These are phyloP conservation scores for Ligdia adustata DNA, from an alignment of 2,888 invertebrate species.

Conservation along the genomic window DNA sequence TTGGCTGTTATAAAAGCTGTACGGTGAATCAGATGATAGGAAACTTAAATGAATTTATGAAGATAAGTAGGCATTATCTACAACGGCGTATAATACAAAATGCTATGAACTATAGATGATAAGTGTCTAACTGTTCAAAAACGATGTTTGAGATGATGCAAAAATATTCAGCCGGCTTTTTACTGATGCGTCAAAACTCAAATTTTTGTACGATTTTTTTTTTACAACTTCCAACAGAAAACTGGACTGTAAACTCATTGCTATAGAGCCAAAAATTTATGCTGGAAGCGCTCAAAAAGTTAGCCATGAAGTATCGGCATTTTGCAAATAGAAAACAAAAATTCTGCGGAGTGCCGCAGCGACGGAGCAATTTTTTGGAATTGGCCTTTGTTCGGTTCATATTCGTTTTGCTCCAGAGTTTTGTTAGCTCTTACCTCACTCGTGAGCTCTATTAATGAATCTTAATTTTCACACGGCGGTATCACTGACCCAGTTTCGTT, in stretches of 20 bases:
- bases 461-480: constrained; percentile 43
- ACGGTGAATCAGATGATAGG: constrained; percentile 23
- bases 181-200: constrained; percentile 10
- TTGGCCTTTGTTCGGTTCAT: constrained; percentile 23
- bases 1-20: constrained; percentile 18
- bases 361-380: constrained; percentile 31
- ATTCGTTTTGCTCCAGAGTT: constrained; percentile 23
- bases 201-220: constrained; percentile 4
- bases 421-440: constrained; percentile 23
- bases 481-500: constrained; percentile 35
- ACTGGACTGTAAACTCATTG: constrained; percentile 12
- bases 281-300: constrained; percentile 10
- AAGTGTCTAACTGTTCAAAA: neutral
- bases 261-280: constrained; percentile 6
- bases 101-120: neutral
- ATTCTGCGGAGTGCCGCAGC: constrained; percentile 26
- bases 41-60: constrained; percentile 8
- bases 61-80: too few species aligned
- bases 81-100: neutral
- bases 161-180: neutral
- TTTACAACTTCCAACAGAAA: neutral
- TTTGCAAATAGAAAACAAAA: constrained; percentile 31
- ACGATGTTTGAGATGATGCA: constrained; percentile 1
- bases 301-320: constrained; percentile 30
- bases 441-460: constrained; percentile 27